Evolutionary conservation across 2,888 invertebrate species (phyloP).

Genomic region (Diarsia mendica): DNA sequence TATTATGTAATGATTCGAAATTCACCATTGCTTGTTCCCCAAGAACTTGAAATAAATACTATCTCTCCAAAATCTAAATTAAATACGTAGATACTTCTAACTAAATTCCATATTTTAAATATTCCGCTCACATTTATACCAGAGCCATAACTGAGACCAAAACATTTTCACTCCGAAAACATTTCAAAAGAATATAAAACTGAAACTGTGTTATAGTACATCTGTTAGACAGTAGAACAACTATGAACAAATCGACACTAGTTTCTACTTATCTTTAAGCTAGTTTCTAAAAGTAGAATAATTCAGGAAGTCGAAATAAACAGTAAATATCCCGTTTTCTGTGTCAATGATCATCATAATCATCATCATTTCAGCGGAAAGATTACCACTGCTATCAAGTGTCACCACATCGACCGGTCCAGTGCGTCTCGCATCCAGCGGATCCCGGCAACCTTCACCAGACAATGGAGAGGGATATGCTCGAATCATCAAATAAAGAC

Average conservation of each 20-base stretch:
- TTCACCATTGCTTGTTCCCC: not conserved
- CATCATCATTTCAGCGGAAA: too few species aligned
- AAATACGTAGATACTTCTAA: not conserved
- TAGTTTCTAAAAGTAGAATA: not conserved
- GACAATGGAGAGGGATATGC: too few species aligned
- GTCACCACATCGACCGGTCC: too few species aligned
- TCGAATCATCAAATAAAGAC: too few species aligned
- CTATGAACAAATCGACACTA: not conserved
- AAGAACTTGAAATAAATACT: not conserved
- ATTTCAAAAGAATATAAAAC: conserved; percentile 39
- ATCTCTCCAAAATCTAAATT: not conserved
- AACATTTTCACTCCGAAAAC: conserved; percentile 35
- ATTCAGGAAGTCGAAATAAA: too few species aligned
- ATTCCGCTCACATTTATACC: conserved; percentile 10
- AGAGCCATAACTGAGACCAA: conserved; percentile 37
- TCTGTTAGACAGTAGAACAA: conserved; percentile 21
- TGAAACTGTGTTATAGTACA: conserved; percentile 19
- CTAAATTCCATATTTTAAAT: not conserved
- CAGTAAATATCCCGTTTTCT: too few species aligned
- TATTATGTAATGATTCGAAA: not conserved
- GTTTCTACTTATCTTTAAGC: not conserved
- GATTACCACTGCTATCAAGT: too few species aligned
- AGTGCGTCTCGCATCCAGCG: too few species aligned
- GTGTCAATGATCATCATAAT: too few species aligned
- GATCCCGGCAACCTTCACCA: too few species aligned